Percentiles rank a stretch among this genome's conserved stretches.
Evolutionary conservation across 2,797 vertebrate genomes (phyloP).

Genomic region (Eospalax fontanierii): DNA sequence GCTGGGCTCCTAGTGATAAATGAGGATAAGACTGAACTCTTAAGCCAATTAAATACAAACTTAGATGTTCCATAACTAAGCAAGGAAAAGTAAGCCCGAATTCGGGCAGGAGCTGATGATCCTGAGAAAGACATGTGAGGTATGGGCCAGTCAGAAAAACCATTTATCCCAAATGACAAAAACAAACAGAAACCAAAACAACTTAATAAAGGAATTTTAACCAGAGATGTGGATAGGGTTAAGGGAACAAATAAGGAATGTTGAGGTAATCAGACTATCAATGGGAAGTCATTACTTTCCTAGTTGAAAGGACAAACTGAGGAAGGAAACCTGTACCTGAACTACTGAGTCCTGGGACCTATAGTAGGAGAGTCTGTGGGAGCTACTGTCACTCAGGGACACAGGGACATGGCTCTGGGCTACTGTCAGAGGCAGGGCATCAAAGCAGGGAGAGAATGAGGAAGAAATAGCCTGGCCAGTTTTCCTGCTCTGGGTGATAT

Average conservation of each 20-base stretch:
- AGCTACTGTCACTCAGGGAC: not conserved
- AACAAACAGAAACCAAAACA: not conserved
- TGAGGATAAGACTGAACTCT: not conserved
- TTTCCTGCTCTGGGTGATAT: not conserved
- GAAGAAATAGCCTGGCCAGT: not conserved
- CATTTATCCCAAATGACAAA: conserved; percentile 41
- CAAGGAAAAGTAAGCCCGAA: not conserved
- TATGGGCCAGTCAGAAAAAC: not conserved
- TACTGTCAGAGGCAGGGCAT: not conserved
- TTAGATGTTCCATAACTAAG: not conserved
- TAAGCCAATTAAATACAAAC: not conserved
- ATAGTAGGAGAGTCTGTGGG: not conserved
- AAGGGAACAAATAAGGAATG: not conserved
- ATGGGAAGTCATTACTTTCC: not conserved
- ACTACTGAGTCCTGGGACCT: not conserved
- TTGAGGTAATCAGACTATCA: not conserved
- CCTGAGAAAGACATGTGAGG: not conserved
- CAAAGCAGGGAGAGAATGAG: not conserved
- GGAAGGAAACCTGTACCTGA: not conserved
- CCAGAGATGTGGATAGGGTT: not conserved
- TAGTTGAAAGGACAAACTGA: not conserved
- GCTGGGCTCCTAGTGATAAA: not conserved
- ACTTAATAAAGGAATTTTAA: not conserved
- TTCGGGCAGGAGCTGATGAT: not conserved
- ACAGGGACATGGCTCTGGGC: not conserved